These are phyloP conservation scores for Tokudaia muenninki DNA, from an alignment of 2,797 vertebrate species.

Conservation along the genomic window DNA sequence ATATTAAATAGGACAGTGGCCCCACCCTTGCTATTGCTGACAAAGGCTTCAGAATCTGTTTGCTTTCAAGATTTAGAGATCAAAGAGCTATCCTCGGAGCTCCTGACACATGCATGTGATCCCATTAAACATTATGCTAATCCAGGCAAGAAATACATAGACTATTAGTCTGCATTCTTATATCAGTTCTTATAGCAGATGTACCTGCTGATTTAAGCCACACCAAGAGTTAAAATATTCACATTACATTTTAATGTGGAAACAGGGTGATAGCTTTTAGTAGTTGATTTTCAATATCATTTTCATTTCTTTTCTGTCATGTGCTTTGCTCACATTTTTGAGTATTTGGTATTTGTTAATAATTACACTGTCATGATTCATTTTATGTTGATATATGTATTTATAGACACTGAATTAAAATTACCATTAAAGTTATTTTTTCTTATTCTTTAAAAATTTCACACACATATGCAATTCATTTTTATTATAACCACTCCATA, in stretches of 20 bases:
- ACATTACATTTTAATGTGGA: background rate
- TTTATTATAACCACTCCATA: background rate
- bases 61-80: slow-evolving; percentile 64
- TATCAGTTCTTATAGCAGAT: background rate
- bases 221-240: background rate
- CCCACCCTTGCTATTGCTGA: slow-evolving; percentile 14
- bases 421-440: background rate
- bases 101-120: slow-evolving; percentile 35
- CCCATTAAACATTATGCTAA: slow-evolving; percentile 63
- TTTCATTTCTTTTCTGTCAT: background rate
- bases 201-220: background rate
- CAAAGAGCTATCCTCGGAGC: slow-evolving; percentile 51
- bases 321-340: background rate
- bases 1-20: slow-evolving; percentile 36
- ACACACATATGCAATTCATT: background rate
- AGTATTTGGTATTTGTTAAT: background rate
- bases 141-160: slow-evolving; percentile 14
- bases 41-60: slow-evolving; percentile 46
- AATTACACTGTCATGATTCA: background rate
- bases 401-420: background rate
- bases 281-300: background rate
- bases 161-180: background rate
- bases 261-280: background rate
- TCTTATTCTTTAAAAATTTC: background rate
- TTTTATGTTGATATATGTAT: background rate